Evolutionary conservation across 2,113 vertebrate species (phyloP).

Genomic region (Eira barbara): DNA sequence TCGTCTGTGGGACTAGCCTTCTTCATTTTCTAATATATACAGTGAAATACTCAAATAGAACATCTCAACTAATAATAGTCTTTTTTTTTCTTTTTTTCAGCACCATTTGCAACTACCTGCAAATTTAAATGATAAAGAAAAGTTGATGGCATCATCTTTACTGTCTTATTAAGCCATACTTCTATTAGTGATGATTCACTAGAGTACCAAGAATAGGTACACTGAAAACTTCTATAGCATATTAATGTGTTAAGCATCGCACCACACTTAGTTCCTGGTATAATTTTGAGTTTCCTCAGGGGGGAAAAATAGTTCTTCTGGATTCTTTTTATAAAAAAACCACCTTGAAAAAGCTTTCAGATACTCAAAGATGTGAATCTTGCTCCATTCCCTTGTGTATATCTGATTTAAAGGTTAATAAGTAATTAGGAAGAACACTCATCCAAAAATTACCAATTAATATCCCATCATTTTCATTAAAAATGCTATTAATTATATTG

Average conservation of each 20-base stretch:
- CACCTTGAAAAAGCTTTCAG: constrained; percentile 56
- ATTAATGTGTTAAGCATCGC: constrained; percentile 7
- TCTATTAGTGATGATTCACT: constrained; percentile 64
- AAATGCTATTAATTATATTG: constrained; percentile 80
- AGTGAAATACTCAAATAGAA: constrained; percentile 14
- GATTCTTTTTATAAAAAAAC: constrained; percentile 58
- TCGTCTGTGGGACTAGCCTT: neutral
- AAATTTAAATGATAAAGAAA: constrained; percentile 50
- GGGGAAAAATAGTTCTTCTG: neutral
- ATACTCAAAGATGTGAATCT: constrained; percentile 72
- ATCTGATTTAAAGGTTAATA: constrained; percentile 86
- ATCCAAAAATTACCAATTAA: constrained; percentile 87
- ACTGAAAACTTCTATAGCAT: neutral
- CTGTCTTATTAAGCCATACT: constrained; percentile 36
- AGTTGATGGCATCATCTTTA: neutral
- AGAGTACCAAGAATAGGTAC: constrained; percentile 25
- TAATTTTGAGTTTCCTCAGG: constrained; percentile 53
- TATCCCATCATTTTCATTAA: constrained; percentile 87
- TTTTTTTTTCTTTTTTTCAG: neutral
- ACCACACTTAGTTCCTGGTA: constrained; percentile 38
- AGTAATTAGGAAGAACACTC: constrained; percentile 86
- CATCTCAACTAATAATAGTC: neutral
- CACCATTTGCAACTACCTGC: constrained; percentile 37
- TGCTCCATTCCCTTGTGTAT: constrained; percentile 70
- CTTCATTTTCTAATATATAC: neutral